Conservation (phyloP, 2,888 invertebrate species). For the Drosophila affinis region DNA sequence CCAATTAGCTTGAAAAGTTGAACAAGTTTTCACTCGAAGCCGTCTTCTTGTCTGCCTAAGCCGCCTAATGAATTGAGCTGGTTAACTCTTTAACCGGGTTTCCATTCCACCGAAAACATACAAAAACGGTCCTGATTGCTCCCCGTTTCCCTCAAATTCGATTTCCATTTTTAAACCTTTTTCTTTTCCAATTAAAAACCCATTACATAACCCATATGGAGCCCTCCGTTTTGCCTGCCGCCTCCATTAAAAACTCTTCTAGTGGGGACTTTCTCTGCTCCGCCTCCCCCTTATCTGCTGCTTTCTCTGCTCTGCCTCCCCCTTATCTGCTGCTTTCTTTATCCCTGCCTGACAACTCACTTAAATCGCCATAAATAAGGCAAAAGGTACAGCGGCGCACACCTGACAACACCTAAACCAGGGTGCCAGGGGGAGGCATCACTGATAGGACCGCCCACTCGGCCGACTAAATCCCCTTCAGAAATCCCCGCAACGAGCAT, state of each 20-base stretch:
- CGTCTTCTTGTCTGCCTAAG: not conserved
- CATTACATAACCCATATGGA: conserved; percentile 57
- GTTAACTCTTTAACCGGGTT: too few species aligned
- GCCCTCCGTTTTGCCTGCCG: conserved; percentile 4
- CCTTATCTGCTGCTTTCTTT: conserved; percentile 14
- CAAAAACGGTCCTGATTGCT: not conserved
- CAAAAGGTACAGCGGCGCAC: conserved; percentile 50
- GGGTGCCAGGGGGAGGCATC: conserved; percentile 42
- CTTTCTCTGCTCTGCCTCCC: conserved; percentile 10
- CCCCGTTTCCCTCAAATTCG: not conserved
- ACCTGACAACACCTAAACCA: conserved; percentile 68
- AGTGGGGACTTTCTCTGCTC: conserved; percentile 8
- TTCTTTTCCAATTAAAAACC: conserved; percentile 70
- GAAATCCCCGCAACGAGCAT: conserved; percentile 74
- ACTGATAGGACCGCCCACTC: conserved; percentile 58
- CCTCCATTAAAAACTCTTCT: conserved; percentile 41
- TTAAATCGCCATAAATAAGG: conserved; percentile 78
- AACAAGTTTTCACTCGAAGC: not conserved
- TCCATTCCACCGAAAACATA: too few species aligned
- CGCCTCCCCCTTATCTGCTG: too few species aligned
- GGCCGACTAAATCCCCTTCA: conserved; percentile 48
- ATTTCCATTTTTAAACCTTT: conserved; percentile 24
- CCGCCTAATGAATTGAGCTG: conserved; percentile 3
- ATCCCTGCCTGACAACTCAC: conserved; percentile 72
- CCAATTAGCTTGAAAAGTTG: conserved; percentile 16